phyloP scores from a whole-genome alignment of 2,797 vertebrate genomes.

The Spheniscus humboldti region DNA sequence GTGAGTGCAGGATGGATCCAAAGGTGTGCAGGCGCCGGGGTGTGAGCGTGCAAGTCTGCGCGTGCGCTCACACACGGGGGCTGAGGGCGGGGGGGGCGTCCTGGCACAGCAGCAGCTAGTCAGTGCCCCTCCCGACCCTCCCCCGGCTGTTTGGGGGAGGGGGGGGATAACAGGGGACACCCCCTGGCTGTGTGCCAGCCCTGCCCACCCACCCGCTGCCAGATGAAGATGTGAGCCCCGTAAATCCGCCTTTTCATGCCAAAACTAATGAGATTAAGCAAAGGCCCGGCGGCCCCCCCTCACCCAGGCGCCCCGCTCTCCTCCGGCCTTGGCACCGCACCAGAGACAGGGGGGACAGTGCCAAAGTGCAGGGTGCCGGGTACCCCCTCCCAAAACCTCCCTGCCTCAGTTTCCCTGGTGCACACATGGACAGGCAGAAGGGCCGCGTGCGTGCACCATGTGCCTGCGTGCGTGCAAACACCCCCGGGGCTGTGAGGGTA shows the following conservation, averaged over 20 bases:
- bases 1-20: background rate
- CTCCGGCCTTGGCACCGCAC: background rate
- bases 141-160: fast-evolving
- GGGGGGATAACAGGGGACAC: too few relatives aligned
- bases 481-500: fast-evolving
- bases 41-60: background rate
- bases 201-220: background rate
- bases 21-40: fast-evolving
- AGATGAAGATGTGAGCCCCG: background rate
- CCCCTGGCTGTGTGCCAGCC: background rate
- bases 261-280: constrained; percentile 54
- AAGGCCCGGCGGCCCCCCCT: background rate
- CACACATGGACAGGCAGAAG: fast-evolving
- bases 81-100: background rate
- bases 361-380: fast-evolving
- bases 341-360: background rate
- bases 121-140: background rate
- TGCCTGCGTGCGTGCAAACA: fast-evolving
- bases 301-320: fast-evolving
- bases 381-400: background rate
- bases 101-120: background rate
- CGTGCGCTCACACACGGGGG: fast-evolving
- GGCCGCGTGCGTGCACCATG: fast-evolving
- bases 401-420: background rate
- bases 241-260: constrained; percentile 39